A percentile compares a stretch with the other conserved stretches of the same genome.
These are phyloP conservation scores for Nothocercus nigrocapillus DNA, from an alignment of 2,113 vertebrate species.

Conservation along the genomic window DNA sequence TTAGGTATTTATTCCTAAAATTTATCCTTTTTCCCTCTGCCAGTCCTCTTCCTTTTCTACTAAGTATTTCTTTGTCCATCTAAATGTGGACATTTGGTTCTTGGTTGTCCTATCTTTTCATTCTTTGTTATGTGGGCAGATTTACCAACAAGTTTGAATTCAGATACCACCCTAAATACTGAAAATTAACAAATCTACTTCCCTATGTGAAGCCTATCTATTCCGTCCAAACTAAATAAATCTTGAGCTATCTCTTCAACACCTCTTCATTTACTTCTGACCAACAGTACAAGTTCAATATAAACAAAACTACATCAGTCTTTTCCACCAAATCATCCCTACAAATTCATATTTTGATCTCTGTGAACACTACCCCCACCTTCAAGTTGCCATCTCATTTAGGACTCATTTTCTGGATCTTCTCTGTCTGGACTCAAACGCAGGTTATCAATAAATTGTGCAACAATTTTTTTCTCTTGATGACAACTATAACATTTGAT, in stretches of 20 bases:
- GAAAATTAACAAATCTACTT: neutral
- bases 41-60: neutral
- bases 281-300: neutral
- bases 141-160: neutral
- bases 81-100: neutral
- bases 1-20: neutral
- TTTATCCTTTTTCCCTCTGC: neutral
- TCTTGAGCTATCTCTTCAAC: neutral
- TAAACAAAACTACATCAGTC: neutral
- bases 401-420: neutral
- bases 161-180: neutral
- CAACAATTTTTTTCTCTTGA: neutral
- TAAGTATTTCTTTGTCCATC: neutral
- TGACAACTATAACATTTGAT: neutral
- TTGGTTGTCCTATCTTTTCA: fast-evolving
- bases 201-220: neutral
- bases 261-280: neutral
- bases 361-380: neutral
- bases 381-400: neutral
- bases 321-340: neutral
- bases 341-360: neutral
- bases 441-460: neutral
- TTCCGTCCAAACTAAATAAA: neutral
- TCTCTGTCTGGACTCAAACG: neutral
- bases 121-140: neutral